Percentiles rank a stretch among this genome's conserved stretches.
These are phyloP conservation scores for Falco naumanni DNA, from an alignment of 2,797 vertebrate species.

Conservation along the genomic window DNA sequence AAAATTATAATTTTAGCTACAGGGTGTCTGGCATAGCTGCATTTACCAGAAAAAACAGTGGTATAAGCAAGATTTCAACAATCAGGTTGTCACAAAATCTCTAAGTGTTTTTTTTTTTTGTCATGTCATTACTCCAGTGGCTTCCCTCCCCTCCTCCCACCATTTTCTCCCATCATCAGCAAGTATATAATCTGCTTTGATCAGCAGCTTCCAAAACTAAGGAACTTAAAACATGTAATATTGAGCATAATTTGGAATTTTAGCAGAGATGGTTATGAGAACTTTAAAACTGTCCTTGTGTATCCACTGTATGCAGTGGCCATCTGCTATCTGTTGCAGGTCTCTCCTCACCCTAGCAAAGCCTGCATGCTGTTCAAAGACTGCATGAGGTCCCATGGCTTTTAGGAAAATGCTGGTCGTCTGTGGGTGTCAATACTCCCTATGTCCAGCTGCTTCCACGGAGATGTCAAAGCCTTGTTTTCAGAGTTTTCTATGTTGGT, in stretches of 20 bases:
- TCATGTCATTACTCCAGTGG: neutral
- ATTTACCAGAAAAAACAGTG: neutral
- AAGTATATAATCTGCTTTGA: neutral
- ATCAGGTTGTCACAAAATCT: neutral
- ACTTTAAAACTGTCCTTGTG: no score
- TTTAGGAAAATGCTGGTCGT: neutral
- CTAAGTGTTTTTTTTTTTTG: neutral
- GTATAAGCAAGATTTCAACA: neutral
- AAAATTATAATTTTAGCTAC: neutral
- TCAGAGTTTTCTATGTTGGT: neutral
- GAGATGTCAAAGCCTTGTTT: neutral
- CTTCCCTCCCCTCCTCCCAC: rapidly evolving
- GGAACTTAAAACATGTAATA: neutral
- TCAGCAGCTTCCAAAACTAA: neutral
- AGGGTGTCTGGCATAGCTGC: neutral
- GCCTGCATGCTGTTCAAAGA: rapidly evolving
- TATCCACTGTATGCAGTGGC: rapidly evolving
- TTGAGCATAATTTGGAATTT: neutral
- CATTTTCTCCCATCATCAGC: neutral
- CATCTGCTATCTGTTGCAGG: neutral
- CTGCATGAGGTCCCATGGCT: neutral
- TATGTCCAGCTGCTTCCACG: no score
- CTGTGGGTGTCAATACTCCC: neutral
- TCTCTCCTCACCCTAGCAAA: neutral
- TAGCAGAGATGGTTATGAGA: neutral